Base-by-base conservation (phyloP, 2,113 vertebrate species). In the Rhinolophus ferrumequinum region DNA sequence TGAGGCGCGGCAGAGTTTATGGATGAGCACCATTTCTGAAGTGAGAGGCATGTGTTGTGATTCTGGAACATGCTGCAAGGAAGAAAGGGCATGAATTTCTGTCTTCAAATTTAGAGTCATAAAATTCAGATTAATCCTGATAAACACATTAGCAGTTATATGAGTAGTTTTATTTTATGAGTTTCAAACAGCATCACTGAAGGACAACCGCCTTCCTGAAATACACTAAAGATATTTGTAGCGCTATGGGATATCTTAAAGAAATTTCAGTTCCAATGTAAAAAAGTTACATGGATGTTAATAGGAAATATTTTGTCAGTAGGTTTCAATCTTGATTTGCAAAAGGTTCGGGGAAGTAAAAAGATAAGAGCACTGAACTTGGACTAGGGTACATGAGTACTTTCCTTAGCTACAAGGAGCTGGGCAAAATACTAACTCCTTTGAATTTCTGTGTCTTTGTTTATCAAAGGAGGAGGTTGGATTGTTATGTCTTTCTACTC, bases 241-340 rank as follows among this genome's bases (percentile, higher is more conserved):
- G 52, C 94, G 30, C 30, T 50, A 56, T 50, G 26, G 19, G 21
- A 19, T 62, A 52, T 52, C 41, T 67, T 60, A 22, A 80, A 73
- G 19, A 90, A 76, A 52, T 67, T 93, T 67, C 47, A 77, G 5
- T 91, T 96, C 28, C 47, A 75, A 93, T 90, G 6, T 77, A 58
- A 86, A 62, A 41, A 75, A 84, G 62, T 50, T 26, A 11, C 26
- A 24, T 76, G 26, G n/a, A 83, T 15, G 16, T 75, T 90, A 88
- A 88, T 54, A n/a, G 7, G 0, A 21, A 26, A 16, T 88, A 24
- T 79, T 93, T 87, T 93, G 54, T 28, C 14, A 56, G 7, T 75
- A 70, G n/a, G 3, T 2, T 72, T 95, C 28, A 67, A 54, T 58
- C 22, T 60, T 81, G 30, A 38, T 50, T 90, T 95, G 26, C 47